These are phyloP conservation scores for Scopus umbretta DNA, from an alignment of 2,113 vertebrate species.

Conservation along the genomic window DNA sequence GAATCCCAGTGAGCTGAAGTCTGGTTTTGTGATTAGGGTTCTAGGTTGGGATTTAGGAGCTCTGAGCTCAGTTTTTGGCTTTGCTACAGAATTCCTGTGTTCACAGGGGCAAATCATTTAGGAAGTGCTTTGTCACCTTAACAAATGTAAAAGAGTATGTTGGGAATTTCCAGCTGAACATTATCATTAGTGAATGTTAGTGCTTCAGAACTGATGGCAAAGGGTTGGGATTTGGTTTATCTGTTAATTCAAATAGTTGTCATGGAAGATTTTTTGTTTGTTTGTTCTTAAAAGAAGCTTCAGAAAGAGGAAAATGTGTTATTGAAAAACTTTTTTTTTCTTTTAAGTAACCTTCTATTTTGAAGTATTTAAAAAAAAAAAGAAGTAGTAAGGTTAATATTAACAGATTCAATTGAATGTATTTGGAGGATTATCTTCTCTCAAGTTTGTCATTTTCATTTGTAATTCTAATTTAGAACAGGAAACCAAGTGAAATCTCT, in stretches of 20 bases:
- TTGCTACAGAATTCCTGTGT: conserved; percentile 16
- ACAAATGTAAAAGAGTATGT: not conserved
- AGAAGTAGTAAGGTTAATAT: not conserved
- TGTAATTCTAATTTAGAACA: not conserved
- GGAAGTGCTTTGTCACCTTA: conserved; percentile 47
- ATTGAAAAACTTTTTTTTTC: not conserved
- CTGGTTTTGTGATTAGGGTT: conserved; percentile 39
- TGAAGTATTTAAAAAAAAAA: not conserved
- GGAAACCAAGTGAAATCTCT: not conserved
- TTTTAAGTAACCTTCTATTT: not conserved
- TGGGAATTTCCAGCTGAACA: conserved; percentile 13
- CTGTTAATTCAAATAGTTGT: not conserved
- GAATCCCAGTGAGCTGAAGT: not conserved
- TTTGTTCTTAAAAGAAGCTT: not conserved
- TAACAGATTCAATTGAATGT: not conserved
- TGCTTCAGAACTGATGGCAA: not conserved
- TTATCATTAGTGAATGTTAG: not conserved
- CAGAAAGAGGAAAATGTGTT: not conserved
- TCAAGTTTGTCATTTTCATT: not conserved
- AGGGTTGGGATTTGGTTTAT: not conserved
- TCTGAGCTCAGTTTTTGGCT: conserved; percentile 16
- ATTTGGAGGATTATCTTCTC: not conserved
- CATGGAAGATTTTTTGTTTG: not conserved
- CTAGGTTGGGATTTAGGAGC: not conserved
- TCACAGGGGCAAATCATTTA: not conserved